Conservation (phyloP, 2,888 invertebrate species). For the Rhabditophanes sp. region DNA sequence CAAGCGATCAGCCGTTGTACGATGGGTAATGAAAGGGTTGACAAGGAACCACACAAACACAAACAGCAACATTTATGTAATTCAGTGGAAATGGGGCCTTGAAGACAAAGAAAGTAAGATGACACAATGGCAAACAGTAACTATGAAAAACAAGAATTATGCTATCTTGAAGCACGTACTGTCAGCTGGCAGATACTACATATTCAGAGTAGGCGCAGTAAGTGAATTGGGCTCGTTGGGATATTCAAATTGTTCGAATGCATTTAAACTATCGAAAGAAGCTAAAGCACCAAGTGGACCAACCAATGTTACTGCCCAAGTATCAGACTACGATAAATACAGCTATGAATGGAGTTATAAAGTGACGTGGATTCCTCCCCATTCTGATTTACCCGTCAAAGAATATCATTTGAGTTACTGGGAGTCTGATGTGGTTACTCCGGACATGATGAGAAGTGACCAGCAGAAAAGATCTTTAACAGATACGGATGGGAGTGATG, state of each 20-base stretch:
- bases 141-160: slow-evolving; percentile 37
- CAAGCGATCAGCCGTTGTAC: slow-evolving; percentile 32
- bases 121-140: slow-evolving; percentile 42
- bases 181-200: slow-evolving; percentile 36
- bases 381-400: slow-evolving; percentile 37
- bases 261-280: slow-evolving; percentile 12
- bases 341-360: slow-evolving; percentile 19
- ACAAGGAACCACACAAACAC: slow-evolving; percentile 18
- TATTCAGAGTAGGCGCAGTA: slow-evolving; percentile 40
- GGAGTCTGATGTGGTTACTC: too few relatives aligned
- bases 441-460: too few relatives aligned
- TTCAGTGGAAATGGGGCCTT: slow-evolving; percentile 42
- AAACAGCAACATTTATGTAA: slow-evolving; percentile 31
- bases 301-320: slow-evolving; percentile 22
- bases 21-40: slow-evolving; percentile 34
- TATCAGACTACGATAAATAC: slow-evolving; percentile 8
- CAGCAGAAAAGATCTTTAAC: too few relatives aligned
- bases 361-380: slow-evolving; percentile 32
- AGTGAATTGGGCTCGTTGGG: slow-evolving; percentile 38
- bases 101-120: slow-evolving; percentile 18
- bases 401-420: slow-evolving; percentile 31
- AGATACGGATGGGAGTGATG: slow-evolving; percentile 1
- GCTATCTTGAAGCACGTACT: slow-evolving; percentile 42
- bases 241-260: slow-evolving; percentile 38
- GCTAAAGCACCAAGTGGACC: slow-evolving; percentile 31